Evolutionary conservation across 2,797 vertebrate species (phyloP), one percentile per base, ranked within the genome.

Genomic region (Silurus lanzhouensis): DNA sequence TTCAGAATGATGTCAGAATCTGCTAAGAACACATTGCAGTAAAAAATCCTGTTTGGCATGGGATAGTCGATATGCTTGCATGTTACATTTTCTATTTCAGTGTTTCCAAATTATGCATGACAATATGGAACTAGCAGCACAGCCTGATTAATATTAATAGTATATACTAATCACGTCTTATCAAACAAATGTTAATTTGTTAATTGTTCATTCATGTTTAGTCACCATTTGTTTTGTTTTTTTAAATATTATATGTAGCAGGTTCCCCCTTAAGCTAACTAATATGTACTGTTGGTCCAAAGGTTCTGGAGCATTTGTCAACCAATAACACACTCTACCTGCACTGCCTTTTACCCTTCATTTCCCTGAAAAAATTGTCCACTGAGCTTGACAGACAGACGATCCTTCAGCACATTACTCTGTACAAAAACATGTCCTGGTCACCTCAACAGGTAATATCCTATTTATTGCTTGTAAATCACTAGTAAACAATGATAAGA

Each of bases 391-490:
- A 93, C 5, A 88, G 93, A 6, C 90, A 90, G 2, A 91, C 90
- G 58, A 83, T 96, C 86, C 91, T 93, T 89, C 92, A 90, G 83
- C 85, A 96, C 84, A 90, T 93, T 72, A 88, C 89, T 74, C 81
- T 82, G 61, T 96, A 95, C 90, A 90, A 89, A 82, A 88, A 94
- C 76, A 83, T 95, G 66, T 91, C 87, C 44, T 98, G 96, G 97
- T 96, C 96, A 31, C 93, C 94, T 52, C 97, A 97, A 89, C 97
- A 98, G 96, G 97, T 98, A 88, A 76, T 27, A 46, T 7, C 13
- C 12, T 46, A 15, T 81, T 76, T 14, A 20, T 72, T 77, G 46
- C 19, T 2, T n/a, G 14, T 22, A 38, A 2, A 44, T 70, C 12
- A 44, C 1, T 22, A 67, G 44, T 67, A 67, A 66, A 67, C n/a